Conservation (phyloP, 2,888 invertebrate species). For the Galerucella pusilla region DNA sequence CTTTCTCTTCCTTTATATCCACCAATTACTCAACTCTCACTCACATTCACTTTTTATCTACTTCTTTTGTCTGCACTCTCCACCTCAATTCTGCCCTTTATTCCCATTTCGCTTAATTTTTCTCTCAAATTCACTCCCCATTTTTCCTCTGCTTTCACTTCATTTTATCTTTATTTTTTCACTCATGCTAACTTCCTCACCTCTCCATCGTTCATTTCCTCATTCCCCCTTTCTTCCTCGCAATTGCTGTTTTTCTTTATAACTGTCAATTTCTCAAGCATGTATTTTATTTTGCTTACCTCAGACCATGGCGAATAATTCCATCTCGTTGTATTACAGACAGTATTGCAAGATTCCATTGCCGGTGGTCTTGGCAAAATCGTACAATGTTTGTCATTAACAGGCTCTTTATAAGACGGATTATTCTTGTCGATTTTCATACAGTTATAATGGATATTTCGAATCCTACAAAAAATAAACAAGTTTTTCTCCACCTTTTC, state of each 20-base stretch:
- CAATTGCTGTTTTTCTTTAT: neutral
- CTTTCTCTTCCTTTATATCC: too few species aligned
- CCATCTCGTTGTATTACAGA: constrained; percentile 76
- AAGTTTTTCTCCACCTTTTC: neutral
- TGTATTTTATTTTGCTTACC: constrained; percentile 63
- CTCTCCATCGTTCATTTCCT: neutral
- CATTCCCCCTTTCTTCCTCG: neutral
- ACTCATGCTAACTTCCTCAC: neutral
- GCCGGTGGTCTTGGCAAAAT: constrained; percentile 67
- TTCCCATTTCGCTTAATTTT: neutral
- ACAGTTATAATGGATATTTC: constrained; percentile 71
- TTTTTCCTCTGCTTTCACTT: neutral
- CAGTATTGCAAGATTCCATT: constrained; percentile 70
- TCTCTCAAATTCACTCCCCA: neutral
- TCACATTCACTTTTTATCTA: too few species aligned
- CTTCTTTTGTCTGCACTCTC: neutral
- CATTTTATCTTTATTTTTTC: neutral
- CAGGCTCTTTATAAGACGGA: constrained; percentile 49
- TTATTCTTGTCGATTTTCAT: constrained; percentile 65
- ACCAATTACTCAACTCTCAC: too few species aligned
- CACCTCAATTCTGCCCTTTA: too few species aligned
- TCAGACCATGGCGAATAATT: constrained; percentile 77
- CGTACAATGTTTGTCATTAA: constrained; percentile 65
- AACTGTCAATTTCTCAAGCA: neutral
- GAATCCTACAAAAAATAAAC: constrained; percentile 54